Evolutionary conservation across 1,140 invertebrate species (phyloP).

Genomic region (Chlorops oryzae): DNA sequence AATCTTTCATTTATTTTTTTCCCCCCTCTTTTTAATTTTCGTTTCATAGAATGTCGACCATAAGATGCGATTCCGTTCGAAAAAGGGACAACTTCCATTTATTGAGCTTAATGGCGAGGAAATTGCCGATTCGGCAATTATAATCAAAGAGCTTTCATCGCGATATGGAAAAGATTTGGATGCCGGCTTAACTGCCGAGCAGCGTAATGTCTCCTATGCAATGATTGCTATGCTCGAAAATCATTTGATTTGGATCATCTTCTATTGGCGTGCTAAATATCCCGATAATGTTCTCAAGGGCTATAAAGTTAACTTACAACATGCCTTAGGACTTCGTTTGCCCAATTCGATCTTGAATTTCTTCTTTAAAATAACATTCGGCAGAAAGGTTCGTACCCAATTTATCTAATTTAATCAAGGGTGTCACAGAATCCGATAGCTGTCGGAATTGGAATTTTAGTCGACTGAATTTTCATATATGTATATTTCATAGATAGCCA

Average conservation of each 20-base stretch:
- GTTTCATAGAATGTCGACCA: conserved; percentile 85
- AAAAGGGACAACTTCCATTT: conserved; percentile 89
- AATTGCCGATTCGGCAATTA: conserved; percentile 82
- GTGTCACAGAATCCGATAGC: too few species aligned
- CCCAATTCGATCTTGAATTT: conserved; percentile 85
- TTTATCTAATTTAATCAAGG: too few species aligned
- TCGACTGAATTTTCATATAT: too few species aligned
- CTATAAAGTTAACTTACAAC: conserved; percentile 86
- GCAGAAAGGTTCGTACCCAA: conserved; percentile 72
- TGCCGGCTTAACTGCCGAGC: conserved; percentile 68
- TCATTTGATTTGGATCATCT: conserved; percentile 82
- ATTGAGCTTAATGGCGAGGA: conserved; percentile 90
- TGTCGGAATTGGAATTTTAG: too few species aligned
- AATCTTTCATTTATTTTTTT: conserved; percentile 8
- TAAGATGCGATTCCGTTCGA: conserved; percentile 86
- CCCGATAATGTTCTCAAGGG: conserved; percentile 77
- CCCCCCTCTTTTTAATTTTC: conserved; percentile 13
- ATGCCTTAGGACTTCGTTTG: conserved; percentile 74
- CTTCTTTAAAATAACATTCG: conserved; percentile 82
- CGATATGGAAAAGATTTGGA: conserved; percentile 81
- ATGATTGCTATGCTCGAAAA: conserved; percentile 94
- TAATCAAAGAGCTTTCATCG: conserved; percentile 77
- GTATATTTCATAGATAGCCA: too few species aligned
- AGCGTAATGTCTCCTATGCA: conserved; percentile 82
- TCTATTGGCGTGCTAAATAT: conserved; percentile 83